Percentiles rank a stretch among this genome's conserved stretches.
Evolutionary conservation across 2,888 invertebrate species (phyloP).

Genomic region (Eustalomyia histrio): DNA sequence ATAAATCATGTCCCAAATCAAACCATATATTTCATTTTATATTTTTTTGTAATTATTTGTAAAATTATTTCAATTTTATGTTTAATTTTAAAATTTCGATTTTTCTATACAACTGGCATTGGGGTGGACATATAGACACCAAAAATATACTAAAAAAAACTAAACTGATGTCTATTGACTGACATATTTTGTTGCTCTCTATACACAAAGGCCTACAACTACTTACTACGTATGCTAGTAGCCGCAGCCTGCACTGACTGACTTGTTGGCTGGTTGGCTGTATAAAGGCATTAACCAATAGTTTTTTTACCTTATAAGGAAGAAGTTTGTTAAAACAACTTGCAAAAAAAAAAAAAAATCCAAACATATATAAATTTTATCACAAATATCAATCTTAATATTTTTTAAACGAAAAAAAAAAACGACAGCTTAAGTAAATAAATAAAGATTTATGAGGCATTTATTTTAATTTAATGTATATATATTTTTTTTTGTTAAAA

Average conservation of each 20-base stretch:
- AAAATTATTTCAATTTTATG: slow-evolving; percentile 45
- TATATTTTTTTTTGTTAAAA: slow-evolving; percentile 24
- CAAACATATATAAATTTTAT: slow-evolving; percentile 34
- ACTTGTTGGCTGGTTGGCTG: slow-evolving; percentile 14
- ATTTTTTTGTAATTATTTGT: slow-evolving; percentile 41
- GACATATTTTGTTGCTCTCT: slow-evolving; percentile 46
- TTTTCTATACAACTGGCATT: slow-evolving; percentile 31
- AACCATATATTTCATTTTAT: slow-evolving; percentile 16
- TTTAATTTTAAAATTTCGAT: no score
- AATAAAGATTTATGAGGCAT: slow-evolving; percentile 62
- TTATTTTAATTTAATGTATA: slow-evolving; percentile 54
- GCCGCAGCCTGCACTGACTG: slow-evolving; percentile 10
- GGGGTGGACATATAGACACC: slow-evolving; percentile 35
- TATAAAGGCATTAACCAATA: slow-evolving; percentile 58
- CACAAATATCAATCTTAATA: slow-evolving; percentile 60
- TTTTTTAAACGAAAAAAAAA: slow-evolving; percentile 25
- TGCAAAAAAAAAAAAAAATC: slow-evolving; percentile 1
- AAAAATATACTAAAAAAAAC: neutral
- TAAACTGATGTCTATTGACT: slow-evolving; percentile 38
- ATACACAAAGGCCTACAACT: slow-evolving; percentile 36
- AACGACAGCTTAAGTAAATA: slow-evolving; percentile 54
- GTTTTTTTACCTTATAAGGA: slow-evolving; percentile 60
- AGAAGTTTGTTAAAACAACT: slow-evolving; percentile 20
- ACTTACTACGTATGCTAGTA: neutral
- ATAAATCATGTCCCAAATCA: slow-evolving; percentile 15